Evolutionary conservation across 2,888 invertebrate species (phyloP), one percentile per base, ranked within the genome.

Genomic region (Heliothis peltigera): DNA sequence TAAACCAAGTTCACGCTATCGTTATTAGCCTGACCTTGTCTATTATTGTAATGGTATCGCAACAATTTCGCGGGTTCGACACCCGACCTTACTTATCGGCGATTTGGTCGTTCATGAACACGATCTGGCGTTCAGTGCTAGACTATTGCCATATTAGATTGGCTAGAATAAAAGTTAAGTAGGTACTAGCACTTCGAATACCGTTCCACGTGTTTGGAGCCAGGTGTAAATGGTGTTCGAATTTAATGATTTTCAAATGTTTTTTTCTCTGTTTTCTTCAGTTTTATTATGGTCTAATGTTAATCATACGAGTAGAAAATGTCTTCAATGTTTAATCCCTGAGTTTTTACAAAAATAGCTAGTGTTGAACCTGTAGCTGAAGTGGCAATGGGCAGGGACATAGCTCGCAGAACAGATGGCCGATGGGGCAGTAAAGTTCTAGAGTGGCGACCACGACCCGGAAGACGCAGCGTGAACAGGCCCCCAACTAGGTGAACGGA

Each of bases 41-140:
- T 70, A 66, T 73, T 69, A 67, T 64, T 68, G 53, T 64, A 59
- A 62, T 58, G 55, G 22, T 70, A 72, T 83, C 78, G 64, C 63
- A 17, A 59, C 71, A 73, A 74, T 70, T 82, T 79, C 53, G 77
- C 75, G 66, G 70, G 83, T 76, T 83, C 81, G 79, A 81, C 49
- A 77, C 53, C 74, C 82, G 73, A 73, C 70, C 73, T 67, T 53
- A 46, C n/a, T 79, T 80, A 82, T 81, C 82, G 52, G 4, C 49
- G 63, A 80, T 77, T 76, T 55, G 72, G 60, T 70, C 65, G 74
- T 63, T 73, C 74, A 49, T 61, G 70, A 75, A 62, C 75, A 43
- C 44, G 19, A 62, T 61, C 54, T 28, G 18, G 22, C 52, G 22
- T 49, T 47, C 19, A 51, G 4, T 52, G 69, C 35, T 48, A 68